Evolutionary conservation across 2,113 vertebrate species (phyloP).

Genomic region (Probosciger aterrimus): DNA sequence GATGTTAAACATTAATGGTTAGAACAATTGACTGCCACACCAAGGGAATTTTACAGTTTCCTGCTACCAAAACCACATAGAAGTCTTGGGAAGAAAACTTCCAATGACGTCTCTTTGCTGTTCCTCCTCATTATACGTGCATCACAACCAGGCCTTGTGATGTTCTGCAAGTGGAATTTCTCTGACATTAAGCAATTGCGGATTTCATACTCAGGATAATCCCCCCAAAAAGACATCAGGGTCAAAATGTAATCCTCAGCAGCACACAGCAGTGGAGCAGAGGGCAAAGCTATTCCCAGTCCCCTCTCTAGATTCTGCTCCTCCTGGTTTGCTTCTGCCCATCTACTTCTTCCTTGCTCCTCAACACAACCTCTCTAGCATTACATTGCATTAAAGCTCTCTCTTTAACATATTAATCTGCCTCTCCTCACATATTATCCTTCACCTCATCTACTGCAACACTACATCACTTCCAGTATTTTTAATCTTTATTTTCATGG

Average conservation of each 20-base stretch:
- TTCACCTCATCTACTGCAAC: background rate
- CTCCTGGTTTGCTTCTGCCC: background rate
- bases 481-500: background rate
- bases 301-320: background rate
- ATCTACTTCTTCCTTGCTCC: background rate
- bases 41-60: too few species aligned
- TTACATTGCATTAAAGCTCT: background rate
- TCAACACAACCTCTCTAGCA: background rate
- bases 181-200: background rate
- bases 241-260: background rate
- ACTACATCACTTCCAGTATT: background rate
- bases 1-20: fast-evolving
- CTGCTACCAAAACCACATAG: background rate
- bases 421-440: background rate
- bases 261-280: background rate
- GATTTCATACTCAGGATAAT: background rate
- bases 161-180: background rate
- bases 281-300: background rate
- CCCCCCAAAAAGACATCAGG: background rate
- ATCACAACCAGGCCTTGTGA: fast-evolving
- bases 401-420: background rate
- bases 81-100: background rate
- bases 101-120: background rate
- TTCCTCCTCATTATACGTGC: fast-evolving
- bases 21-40: background rate